Percentiles rank a stretch among this genome's conserved stretches.
Conservation (phyloP, 2,888 invertebrate genomes). For the Acanthosoma haemorrhoidale region DNA sequence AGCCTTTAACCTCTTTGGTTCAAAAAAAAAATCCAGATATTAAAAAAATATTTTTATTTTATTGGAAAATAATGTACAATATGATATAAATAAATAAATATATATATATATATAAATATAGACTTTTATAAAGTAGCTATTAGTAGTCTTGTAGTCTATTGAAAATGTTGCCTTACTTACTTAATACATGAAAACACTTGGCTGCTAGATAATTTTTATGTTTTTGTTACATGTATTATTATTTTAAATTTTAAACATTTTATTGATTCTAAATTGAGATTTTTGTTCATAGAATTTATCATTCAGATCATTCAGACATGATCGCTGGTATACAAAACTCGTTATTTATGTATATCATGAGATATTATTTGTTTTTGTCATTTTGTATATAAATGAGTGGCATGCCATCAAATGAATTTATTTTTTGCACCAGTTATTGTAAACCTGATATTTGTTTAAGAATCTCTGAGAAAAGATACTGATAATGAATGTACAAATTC, state of each 20-base stretch:
- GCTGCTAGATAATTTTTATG: slow-evolving; percentile 15
- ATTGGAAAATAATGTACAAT: slow-evolving; percentile 11
- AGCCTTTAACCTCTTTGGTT: slow-evolving; percentile 14
- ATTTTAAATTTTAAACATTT: neutral
- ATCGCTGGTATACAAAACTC: neutral
- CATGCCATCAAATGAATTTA: slow-evolving; percentile 30
- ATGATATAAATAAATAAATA: slow-evolving; percentile 25
- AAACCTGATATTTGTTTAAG: slow-evolving; percentile 26
- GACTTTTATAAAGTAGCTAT: slow-evolving; percentile 30
- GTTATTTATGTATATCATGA: neutral
- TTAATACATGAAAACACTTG: slow-evolving; percentile 19
- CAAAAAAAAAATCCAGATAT: slow-evolving; percentile 10
- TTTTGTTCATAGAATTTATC: too few relatives aligned
- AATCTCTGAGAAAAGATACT: slow-evolving; percentile 26
- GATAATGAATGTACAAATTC: slow-evolving; percentile 31
- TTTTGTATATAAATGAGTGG: slow-evolving; percentile 9
- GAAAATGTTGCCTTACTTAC: slow-evolving; percentile 32
- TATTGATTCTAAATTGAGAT: neutral
- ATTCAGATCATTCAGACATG: neutral
- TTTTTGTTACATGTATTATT: neutral
- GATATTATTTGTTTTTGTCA: slow-evolving; percentile 14
- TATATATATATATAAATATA: slow-evolving; percentile 27
- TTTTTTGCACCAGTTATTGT: slow-evolving; percentile 28
- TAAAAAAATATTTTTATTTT: slow-evolving; percentile 17
- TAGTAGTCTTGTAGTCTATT: slow-evolving; percentile 30